These are phyloP conservation scores for Lacerta viridis DNA, from an alignment of 2,797 vertebrate genomes.

Conservation along the genomic window DNA sequence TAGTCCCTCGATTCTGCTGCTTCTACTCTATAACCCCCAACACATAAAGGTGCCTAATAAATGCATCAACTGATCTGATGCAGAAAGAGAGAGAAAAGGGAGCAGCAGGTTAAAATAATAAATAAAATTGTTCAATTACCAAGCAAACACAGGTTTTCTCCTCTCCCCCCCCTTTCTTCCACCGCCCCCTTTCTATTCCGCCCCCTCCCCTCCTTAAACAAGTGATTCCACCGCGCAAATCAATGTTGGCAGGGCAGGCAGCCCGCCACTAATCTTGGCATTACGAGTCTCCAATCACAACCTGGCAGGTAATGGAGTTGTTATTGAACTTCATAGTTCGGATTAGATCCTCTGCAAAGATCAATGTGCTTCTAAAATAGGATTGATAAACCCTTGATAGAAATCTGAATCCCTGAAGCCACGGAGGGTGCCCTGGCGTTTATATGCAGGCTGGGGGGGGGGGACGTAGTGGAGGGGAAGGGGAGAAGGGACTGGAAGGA, in stretches of 20 bases:
- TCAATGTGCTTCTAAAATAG: constrained; percentile 98
- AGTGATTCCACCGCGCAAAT: constrained; percentile 99
- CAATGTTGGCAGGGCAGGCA: constrained; percentile 98
- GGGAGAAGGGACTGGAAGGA: constrained; percentile 9
- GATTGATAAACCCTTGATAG: constrained; percentile 98
- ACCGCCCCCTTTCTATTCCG: not conserved
- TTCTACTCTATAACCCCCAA: constrained; percentile 88
- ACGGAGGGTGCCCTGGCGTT: constrained; percentile 88
- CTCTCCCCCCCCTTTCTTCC: too few relatives aligned
- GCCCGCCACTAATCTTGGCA: constrained; percentile 98
- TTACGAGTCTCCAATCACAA: constrained; percentile 98
- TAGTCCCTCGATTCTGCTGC: constrained; percentile 74
- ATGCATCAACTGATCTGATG: constrained; percentile 85
- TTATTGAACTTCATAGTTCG: constrained; percentile 99
- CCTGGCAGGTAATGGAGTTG: constrained; percentile 98
- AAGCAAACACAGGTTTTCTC: constrained; percentile 91
- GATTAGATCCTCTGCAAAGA: constrained; percentile 99
- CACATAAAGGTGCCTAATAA: constrained; percentile 94
- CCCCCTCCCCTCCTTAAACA: constrained; percentile 82
- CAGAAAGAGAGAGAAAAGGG: constrained; percentile 40
- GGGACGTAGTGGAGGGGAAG: constrained; percentile 28
- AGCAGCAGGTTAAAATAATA: constrained; percentile 79
- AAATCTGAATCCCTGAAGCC: constrained; percentile 97
- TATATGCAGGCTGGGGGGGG: constrained; percentile 84
- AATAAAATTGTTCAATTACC: constrained; percentile 98